phyloP scores from a whole-genome alignment of 1,140 invertebrate genomes.

The Saxidomus purpurata region DNA sequence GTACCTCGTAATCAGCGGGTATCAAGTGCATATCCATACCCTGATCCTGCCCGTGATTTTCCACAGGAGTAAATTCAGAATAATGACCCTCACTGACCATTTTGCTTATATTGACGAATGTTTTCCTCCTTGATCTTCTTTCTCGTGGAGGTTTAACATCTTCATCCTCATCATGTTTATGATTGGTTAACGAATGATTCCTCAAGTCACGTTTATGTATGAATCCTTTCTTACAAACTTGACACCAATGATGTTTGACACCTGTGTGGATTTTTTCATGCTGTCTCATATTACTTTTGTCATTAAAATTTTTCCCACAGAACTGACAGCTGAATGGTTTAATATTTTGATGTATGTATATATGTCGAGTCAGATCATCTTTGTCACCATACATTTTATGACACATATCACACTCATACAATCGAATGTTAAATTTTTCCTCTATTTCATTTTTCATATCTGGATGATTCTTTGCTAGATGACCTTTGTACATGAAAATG shows the following conservation, averaged over 20 bases:
- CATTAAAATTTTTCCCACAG: constrained; percentile 78
- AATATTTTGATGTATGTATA: constrained; percentile 59
- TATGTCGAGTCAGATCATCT: constrained; percentile 58
- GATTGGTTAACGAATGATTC: constrained; percentile 40
- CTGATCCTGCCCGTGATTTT: not conserved
- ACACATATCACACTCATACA: constrained; percentile 61
- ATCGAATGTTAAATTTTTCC: constrained; percentile 40
- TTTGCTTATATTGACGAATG: not conserved
- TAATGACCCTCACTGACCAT: not conserved
- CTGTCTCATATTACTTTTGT: constrained; percentile 60
- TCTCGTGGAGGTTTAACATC: not conserved
- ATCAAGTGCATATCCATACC: not conserved
- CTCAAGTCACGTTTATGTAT: constrained; percentile 48
- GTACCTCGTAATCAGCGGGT: not conserved
- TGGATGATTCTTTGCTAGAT: constrained; percentile 55
- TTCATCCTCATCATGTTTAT: not conserved
- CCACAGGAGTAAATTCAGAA: not conserved
- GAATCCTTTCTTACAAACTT: constrained; percentile 54
- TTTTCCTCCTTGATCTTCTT: not conserved
- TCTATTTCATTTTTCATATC: constrained; percentile 58
- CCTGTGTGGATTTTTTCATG: constrained; percentile 63
- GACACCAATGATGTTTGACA: constrained; percentile 50
- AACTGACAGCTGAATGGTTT: constrained; percentile 76
- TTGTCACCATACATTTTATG: constrained; percentile 62
- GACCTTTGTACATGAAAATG: constrained; percentile 60